phyloP scores from a whole-genome alignment of 2,113 vertebrate genomes.

The Chaenocephalus aceratus region DNA sequence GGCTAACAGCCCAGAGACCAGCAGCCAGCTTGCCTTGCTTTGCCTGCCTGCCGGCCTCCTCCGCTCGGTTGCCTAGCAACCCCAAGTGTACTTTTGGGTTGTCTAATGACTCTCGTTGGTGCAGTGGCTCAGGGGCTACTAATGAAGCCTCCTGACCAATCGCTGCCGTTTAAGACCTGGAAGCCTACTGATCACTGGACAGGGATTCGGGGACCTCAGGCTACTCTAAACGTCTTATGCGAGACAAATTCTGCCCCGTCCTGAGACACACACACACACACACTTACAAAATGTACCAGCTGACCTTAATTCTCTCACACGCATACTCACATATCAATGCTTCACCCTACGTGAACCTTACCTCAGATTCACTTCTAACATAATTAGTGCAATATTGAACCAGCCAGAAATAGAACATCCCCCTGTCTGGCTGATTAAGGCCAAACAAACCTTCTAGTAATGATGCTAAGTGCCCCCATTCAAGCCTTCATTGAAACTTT shows the following conservation, averaged over 20 bases:
- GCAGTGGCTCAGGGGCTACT: conserved; percentile 75
- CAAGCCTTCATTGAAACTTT: neutral
- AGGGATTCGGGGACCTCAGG: conserved; percentile 64
- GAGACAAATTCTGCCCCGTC: conserved; percentile 54
- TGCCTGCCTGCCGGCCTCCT: conserved; percentile 68
- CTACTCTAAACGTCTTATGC: conserved; percentile 60
- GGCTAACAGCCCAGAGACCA: conserved; percentile 74
- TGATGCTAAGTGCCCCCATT: neutral
- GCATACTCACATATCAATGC: conserved; percentile 12
- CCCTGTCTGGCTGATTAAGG: neutral
- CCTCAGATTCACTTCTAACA: conserved; percentile 23
- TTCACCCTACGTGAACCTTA: conserved; percentile 29
- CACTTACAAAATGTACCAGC: conserved; percentile 22
- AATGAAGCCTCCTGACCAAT: conserved; percentile 80
- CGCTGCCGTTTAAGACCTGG: conserved; percentile 67
- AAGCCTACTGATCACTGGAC: conserved; percentile 77
- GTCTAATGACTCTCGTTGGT: conserved; percentile 84
- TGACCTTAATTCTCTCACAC: conserved; percentile 36
- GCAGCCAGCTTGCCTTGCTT: conserved; percentile 63
- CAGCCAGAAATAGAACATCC: neutral
- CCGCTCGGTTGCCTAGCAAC: conserved; percentile 81
- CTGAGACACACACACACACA: neutral
- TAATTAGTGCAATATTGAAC: neutral
- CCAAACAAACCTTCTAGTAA: neutral
- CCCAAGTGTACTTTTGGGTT: conserved; percentile 77